These are phyloP conservation scores for Eristalinus sepulchralis DNA, from an alignment of 2,888 invertebrate genomes.

Conservation along the genomic window DNA sequence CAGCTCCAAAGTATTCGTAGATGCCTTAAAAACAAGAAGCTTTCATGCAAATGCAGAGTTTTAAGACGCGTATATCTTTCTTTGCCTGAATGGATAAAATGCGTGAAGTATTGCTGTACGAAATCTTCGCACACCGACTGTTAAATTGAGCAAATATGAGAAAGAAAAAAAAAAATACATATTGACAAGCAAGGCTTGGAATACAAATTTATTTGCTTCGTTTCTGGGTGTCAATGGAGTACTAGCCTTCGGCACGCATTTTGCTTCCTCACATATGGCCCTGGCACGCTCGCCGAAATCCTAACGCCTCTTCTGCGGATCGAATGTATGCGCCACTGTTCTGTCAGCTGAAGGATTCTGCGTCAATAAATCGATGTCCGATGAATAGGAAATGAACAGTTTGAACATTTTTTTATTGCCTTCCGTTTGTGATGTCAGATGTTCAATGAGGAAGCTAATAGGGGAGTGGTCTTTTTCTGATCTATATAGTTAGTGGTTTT, in stretches of 20 bases:
- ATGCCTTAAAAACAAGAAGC: too few species aligned
- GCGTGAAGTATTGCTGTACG: neutral
- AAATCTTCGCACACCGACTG: neutral
- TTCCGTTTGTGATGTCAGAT: neutral
- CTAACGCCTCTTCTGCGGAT: neutral
- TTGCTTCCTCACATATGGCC: neutral
- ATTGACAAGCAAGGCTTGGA: neutral
- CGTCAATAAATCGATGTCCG: neutral
- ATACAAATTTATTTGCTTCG: neutral
- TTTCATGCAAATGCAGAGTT: too few species aligned
- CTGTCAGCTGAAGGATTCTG: neutral
- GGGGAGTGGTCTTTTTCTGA: too few species aligned
- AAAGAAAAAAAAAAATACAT: neutral
- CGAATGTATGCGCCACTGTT: neutral
- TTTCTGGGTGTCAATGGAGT: neutral
- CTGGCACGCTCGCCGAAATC: neutral
- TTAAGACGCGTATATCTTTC: too few species aligned
- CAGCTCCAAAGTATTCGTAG: too few species aligned
- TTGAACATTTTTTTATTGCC: neutral
- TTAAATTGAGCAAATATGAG: neutral
- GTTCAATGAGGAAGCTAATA: too few species aligned
- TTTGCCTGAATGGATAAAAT: too few species aligned
- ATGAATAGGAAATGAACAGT: neutral
- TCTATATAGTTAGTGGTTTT: too few species aligned
- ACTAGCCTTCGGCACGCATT: neutral